phyloP scores from a whole-genome alignment of 2,797 vertebrate species.

The Emydoidea blandingii region DNA sequence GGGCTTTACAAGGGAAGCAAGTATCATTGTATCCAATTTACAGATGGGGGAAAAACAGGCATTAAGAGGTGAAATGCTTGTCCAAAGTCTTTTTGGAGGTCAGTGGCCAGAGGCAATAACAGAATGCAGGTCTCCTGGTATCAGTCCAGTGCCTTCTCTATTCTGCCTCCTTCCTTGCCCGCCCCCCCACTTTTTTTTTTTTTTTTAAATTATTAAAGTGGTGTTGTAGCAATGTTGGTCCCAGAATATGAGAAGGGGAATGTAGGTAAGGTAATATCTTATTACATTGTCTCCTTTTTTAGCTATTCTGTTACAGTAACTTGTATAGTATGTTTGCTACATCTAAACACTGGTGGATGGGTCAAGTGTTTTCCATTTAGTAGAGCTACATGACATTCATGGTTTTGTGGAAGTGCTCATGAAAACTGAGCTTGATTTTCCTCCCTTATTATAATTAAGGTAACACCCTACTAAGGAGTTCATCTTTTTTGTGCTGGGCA shows the following conservation, averaged over 20 bases:
- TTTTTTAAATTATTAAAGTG: not conserved
- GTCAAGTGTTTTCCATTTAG: not conserved
- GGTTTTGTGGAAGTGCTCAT: not conserved
- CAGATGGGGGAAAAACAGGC: not conserved
- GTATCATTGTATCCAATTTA: not conserved
- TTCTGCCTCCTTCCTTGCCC: not conserved
- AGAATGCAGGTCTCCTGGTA: not conserved
- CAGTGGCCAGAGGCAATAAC: not conserved
- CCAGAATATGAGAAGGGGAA: not conserved
- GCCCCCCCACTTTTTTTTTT: no score
- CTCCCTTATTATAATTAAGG: not conserved
- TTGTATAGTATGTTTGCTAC: not conserved
- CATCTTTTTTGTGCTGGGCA: not conserved
- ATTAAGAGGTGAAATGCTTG: not conserved
- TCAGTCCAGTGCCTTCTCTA: not conserved
- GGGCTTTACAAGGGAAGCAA: not conserved
- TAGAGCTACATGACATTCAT: not conserved
- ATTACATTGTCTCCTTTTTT: no score
- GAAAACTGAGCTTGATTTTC: not conserved
- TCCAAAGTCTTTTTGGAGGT: not conserved
- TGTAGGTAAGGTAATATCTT: no score
- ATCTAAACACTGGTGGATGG: rapidly evolving
- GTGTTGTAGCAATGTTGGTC: not conserved
- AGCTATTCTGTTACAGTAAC: not conserved
- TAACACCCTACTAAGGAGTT: not conserved